Conservation (phyloP, 1,140 invertebrate genomes). For the Manduca sexta region DNA sequence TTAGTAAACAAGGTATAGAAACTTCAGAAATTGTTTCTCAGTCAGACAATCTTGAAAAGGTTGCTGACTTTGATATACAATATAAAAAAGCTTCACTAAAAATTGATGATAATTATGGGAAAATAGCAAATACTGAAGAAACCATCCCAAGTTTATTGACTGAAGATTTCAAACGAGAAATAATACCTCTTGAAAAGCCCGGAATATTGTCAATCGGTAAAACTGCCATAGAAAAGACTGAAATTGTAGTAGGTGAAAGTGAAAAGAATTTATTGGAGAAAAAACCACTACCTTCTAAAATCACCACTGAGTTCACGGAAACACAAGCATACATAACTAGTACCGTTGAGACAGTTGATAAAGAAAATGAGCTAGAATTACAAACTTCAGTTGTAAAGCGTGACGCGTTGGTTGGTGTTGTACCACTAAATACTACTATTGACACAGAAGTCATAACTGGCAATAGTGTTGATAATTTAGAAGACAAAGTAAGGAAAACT, state of each 20-base stretch:
- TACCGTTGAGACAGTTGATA: constrained; percentile 37
- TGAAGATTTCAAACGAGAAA: constrained; percentile 20
- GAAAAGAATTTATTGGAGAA: constrained; percentile 29
- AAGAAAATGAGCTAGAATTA: constrained; percentile 34
- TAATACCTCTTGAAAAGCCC: constrained; percentile 9
- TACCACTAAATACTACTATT: constrained; percentile 36
- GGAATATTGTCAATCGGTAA: constrained; percentile 26
- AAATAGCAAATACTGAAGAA: constrained; percentile 49
- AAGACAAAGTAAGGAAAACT: constrained; percentile 13
- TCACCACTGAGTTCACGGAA: constrained; percentile 29
- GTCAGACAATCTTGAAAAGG: constrained; percentile 39
- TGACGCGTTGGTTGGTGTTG: constrained; percentile 31
- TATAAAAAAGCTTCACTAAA: constrained; percentile 35
- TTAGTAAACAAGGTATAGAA: constrained; percentile 33
- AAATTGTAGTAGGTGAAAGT: constrained; percentile 47
- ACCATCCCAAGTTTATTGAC: constrained; percentile 30
- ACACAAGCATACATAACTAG: constrained; percentile 43
- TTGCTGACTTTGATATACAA: constrained; percentile 18
- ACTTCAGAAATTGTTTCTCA: constrained; percentile 47
- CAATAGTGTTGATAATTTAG: constrained; percentile 23
- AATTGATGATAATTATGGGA: constrained; percentile 54
- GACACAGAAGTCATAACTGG: constrained; percentile 41
- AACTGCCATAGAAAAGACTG: constrained; percentile 40
- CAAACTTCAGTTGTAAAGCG: constrained; percentile 14
- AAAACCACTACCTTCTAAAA: constrained; percentile 15